phyloP scores from a whole-genome alignment of 2,888 invertebrate genomes.

The Chymomyza procnemis region DNA sequence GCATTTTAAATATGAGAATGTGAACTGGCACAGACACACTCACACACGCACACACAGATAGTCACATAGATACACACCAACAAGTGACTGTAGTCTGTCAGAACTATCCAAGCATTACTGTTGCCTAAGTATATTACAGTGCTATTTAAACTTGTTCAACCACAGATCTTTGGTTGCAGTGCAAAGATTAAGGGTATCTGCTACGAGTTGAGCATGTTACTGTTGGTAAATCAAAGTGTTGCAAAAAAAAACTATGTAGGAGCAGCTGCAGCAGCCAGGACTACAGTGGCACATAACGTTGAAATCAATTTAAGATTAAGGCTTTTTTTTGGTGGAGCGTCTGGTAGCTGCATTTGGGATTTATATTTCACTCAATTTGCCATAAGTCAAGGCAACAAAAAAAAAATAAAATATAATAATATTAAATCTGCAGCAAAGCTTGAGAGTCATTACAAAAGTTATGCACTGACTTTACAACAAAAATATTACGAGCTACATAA shows the following conservation, averaged over 20 bases:
- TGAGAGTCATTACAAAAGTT: constrained; percentile 28
- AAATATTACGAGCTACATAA: background rate
- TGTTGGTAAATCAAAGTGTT: background rate
- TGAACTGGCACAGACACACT: background rate
- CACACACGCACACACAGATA: background rate
- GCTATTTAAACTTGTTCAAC: constrained; percentile 51
- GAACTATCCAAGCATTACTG: constrained; percentile 43
- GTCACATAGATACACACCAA: background rate
- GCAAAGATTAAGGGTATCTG: constrained; percentile 39
- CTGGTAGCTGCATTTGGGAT: constrained; percentile 34
- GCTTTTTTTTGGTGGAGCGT: background rate
- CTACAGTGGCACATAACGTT: constrained; percentile 45
- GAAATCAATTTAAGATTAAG: constrained; percentile 56
- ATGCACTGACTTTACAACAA: constrained; percentile 18
- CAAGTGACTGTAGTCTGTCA: no score
- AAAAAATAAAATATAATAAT: background rate
- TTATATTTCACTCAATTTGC: constrained; percentile 34
- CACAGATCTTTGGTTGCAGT: constrained; percentile 21
- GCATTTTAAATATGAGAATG: constrained; percentile 67
- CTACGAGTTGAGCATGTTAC: background rate
- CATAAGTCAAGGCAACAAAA: constrained; percentile 3
- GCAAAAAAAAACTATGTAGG: no score
- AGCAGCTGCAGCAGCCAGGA: constrained; percentile 2
- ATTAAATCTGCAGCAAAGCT: background rate
- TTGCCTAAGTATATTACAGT: constrained; percentile 8